phyloP scores from a whole-genome alignment of 2,113 vertebrate species.

The Numenius arquata region DNA sequence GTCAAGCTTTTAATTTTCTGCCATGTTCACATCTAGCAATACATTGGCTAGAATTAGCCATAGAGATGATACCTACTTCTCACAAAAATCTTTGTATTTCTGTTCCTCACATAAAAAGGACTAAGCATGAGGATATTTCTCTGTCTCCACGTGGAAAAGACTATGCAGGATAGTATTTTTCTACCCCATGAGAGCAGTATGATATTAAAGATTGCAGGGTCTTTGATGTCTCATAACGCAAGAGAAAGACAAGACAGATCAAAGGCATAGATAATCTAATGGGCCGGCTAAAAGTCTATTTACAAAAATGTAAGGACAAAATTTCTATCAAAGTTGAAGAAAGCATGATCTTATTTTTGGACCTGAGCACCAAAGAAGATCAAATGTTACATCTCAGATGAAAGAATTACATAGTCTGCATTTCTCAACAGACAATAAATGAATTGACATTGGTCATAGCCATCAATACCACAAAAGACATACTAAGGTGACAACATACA shows the following conservation, averaged over 20 bases:
- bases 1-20: background rate
- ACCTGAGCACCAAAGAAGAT: background rate
- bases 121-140: background rate
- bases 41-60: background rate
- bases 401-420: background rate
- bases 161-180: background rate
- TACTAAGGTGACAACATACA: background rate
- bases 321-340: background rate
- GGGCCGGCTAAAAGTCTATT: background rate
- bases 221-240: background rate
- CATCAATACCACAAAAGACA: background rate
- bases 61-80: background rate
- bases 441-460: background rate
- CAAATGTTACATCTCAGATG: background rate
- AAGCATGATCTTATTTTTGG: background rate
- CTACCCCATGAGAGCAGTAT: background rate
- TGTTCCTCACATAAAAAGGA: background rate
- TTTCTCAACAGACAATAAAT: background rate
- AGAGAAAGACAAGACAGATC: background rate
- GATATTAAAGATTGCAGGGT: background rate
- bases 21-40: background rate
- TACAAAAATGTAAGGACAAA: background rate
- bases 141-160: background rate
- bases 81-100: background rate
- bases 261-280: background rate